Evolutionary conservation across 2,888 invertebrate genomes (phyloP), one percentile per base, ranked within the genome.

Genomic region (Apocheima hispidaria): DNA sequence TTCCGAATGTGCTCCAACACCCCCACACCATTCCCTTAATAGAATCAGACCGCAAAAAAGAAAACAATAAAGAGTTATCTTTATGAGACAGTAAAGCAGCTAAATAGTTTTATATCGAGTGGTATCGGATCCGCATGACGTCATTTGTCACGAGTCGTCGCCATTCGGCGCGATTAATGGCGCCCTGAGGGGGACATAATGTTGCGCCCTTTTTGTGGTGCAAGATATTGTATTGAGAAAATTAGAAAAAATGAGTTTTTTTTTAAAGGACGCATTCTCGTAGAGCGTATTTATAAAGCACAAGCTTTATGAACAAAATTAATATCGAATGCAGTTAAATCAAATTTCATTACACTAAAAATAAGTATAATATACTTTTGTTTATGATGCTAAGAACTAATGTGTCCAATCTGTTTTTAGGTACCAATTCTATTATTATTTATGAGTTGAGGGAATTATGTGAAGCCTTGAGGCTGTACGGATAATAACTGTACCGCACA

Each of bases 31-130:
- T 21, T 38, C 38, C 35, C 40, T 5, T 61, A 51, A 51, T 36
- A 48, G 48, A 56, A 52, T 48, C 51, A 21, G 48, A 26, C 20
- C 46, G 38, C 9, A 44, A 41, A 44, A 46, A 55, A 41, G 33
- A 28, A 60, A 52, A 62, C 44, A 60, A 54, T 59, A 62, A 59
- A 56, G 56, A 53, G 20, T 54, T 60, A 75, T 80, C 76, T 86
- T 84, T 82, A 84, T 82, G 66, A 81, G 56, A 72, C 81, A 79
- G 83, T 86, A 85, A 83, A 84, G 74, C 63, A 73, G 72, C 78
- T 83, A 81, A 84, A 86, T 85, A 84, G 84, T 83, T 84, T 82
- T 84, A 80, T 83, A 83, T 83, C 77, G 78, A 71, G 70, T 59
- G 48, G 58, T 62, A 70, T 69, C 69, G 59, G 52, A 62, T 56